phyloP scores from a whole-genome alignment of 2,797 vertebrate species.

The Pseudomugil gertrudae region DNA sequence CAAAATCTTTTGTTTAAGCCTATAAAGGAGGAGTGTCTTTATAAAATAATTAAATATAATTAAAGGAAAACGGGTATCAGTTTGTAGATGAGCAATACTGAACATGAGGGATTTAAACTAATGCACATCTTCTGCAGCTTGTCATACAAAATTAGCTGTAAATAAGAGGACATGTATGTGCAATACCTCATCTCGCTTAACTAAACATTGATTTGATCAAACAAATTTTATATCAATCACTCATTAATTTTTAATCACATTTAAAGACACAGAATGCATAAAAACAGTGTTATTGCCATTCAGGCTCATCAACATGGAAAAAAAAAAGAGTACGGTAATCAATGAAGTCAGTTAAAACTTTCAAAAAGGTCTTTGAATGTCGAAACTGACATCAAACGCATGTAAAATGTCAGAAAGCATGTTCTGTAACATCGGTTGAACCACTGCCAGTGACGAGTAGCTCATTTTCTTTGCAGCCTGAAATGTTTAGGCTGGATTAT shows the following conservation, averaged over 20 bases:
- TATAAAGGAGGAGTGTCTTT: background rate
- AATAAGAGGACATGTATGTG: background rate
- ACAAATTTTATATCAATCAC: constrained; percentile 7
- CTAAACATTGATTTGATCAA: constrained; percentile 17
- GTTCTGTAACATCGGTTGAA: constrained; percentile 22
- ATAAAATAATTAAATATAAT: background rate
- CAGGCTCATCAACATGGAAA: constrained; percentile 59
- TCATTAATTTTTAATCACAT: constrained; percentile 42
- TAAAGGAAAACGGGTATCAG: too few species aligned
- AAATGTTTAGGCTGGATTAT: constrained; percentile 26
- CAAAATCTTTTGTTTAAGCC: background rate
- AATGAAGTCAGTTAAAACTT: constrained; percentile 43
- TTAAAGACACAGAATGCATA: constrained; percentile 27
- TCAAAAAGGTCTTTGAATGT: constrained; percentile 69
- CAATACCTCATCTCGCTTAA: background rate
- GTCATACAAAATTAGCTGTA: background rate
- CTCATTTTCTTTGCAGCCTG: constrained; percentile 8
- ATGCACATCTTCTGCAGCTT: background rate
- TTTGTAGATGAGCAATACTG: background rate
- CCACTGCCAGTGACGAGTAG: constrained; percentile 14
- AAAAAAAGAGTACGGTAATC: constrained; percentile 66
- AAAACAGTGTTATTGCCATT: constrained; percentile 3
- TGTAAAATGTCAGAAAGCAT: constrained; percentile 62
- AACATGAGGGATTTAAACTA: background rate
- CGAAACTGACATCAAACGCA: constrained; percentile 64